Conservation (phyloP, 1,140 invertebrate species). For the Cotesia chilonis region DNA sequence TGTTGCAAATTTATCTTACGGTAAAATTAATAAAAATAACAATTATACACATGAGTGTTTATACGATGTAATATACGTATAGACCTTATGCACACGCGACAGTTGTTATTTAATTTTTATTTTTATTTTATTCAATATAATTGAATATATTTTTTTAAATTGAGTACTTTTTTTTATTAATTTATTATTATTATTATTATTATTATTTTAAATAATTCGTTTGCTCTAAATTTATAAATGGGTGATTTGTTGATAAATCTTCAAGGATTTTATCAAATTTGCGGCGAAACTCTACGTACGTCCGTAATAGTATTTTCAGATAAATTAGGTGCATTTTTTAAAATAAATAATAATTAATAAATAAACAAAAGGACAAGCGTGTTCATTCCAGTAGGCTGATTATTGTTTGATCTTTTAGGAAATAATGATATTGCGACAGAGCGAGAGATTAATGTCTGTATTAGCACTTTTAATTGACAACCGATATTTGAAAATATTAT, state of each 20-base stretch:
- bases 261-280: no score
- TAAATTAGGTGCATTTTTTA: conserved; percentile 49
- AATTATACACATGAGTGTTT: conserved; percentile 20
- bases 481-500: not conserved
- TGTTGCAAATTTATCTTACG: conserved; percentile 36
- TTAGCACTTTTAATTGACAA: not conserved
- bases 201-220: no score
- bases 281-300: conserved; percentile 15
- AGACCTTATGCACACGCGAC: conserved; percentile 36
- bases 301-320: conserved; percentile 32
- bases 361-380: conserved; percentile 42
- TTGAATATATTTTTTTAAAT: not conserved
- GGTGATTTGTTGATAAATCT: not conserved
- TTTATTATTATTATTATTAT: no score
- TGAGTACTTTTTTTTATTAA: no score
- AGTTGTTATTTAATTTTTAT: not conserved
- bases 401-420: conserved; percentile 34
- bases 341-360: no score
- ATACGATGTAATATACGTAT: conserved; percentile 38
- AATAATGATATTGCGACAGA: not conserved
- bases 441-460: conserved; percentile 10
- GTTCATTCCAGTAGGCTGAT: conserved; percentile 52
- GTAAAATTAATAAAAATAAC: conserved; percentile 27
- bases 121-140: not conserved
- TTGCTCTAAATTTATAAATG: no score